Evolutionary conservation across 1,140 invertebrate genomes (phyloP).

Genomic region (Scaptomyza hsui): DNA sequence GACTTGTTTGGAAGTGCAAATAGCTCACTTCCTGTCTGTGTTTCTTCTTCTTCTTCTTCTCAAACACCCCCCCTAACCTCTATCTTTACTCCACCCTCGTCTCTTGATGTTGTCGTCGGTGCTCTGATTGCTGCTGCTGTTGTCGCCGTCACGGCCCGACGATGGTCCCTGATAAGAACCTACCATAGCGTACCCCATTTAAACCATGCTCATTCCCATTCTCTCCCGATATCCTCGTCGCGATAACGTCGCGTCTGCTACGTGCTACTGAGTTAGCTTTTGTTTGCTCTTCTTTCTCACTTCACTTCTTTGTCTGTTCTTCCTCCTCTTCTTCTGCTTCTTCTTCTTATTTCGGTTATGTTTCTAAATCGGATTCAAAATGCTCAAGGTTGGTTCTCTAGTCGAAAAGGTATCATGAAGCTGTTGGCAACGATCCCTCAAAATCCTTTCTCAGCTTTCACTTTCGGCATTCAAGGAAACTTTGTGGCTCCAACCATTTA

Average conservation of each 20-base stretch:
- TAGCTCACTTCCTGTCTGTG: conserved; percentile 77
- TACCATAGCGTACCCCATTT: conserved; percentile 13
- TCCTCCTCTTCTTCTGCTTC: not conserved
- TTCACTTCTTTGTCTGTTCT: not conserved
- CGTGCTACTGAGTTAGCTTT: conserved; percentile 54
- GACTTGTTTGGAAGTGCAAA: conserved; percentile 82
- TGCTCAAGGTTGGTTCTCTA: not conserved
- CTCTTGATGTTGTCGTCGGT: conserved; percentile 25
- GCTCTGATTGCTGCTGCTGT: conserved; percentile 58
- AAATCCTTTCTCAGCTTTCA: too few relatives aligned
- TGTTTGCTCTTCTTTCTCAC: conserved; percentile 25
- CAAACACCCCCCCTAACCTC: not conserved
- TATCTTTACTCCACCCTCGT: conserved; percentile 1
- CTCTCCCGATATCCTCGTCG: conserved; percentile 42
- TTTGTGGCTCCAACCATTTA: too few relatives aligned
- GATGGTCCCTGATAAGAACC: conserved; percentile 67
- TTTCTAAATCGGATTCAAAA: not conserved
- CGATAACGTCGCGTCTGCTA: conserved; percentile 56
- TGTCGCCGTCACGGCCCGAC: conserved; percentile 73
- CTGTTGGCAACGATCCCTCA: too few relatives aligned
- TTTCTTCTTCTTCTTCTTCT: conserved; percentile 31
- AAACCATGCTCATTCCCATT: conserved; percentile 7
- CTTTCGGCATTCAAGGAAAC: too few relatives aligned
- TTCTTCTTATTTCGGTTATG: not conserved
- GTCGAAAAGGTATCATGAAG: too few relatives aligned